Evolutionary conservation across 2,888 invertebrate genomes (phyloP), one percentile per base, ranked within the genome.

Genomic region (Deladenus siricidicola): DNA sequence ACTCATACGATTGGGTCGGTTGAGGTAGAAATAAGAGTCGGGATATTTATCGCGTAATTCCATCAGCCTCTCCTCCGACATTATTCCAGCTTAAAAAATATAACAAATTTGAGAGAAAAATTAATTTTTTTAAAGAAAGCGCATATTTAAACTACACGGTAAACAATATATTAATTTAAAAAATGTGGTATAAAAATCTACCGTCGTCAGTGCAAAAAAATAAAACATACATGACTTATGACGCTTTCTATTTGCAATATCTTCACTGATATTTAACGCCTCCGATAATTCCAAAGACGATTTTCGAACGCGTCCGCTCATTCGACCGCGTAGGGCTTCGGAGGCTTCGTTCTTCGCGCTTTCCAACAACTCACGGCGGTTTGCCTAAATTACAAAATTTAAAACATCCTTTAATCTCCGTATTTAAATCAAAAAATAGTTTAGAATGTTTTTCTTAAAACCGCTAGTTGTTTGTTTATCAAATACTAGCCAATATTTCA

Each of bases 251-350:
- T 3, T 19, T 6, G 47, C 19, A 8, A 19, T n/a, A 39, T 57
- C 45, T 28, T 44, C 39, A 57, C 59, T 49, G 26, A 51, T 23
- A 49, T 44, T 49, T 21, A 58, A 19, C 23, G 58, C 58, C 19
- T 60, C 50, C 0, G 56, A 56, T n/a, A 60, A 29, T 24, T 60
- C 60, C 21, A 60, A 53, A 19, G 60, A 60, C 8, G 60, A 51
- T 45, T 60, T 60, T 42, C 60, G 39, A 28, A n/a, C 29, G 17
- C 42, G 28, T 0, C 57, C 56, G 39, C 43, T 44, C 14, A 60
- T 49, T 42, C 48, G 28, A 0, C 60, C 57, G n/a, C 58, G 58
- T 3, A 60, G 30, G 28, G 42, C 58, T 34, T 60, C 60, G 4
- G 23, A 34, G 29, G 58, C 60, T 30, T 23, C 58, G 34, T 42